These are phyloP conservation scores for Zophobas morio DNA, from an alignment of 1,140 invertebrate genomes.

Conservation along the genomic window DNA sequence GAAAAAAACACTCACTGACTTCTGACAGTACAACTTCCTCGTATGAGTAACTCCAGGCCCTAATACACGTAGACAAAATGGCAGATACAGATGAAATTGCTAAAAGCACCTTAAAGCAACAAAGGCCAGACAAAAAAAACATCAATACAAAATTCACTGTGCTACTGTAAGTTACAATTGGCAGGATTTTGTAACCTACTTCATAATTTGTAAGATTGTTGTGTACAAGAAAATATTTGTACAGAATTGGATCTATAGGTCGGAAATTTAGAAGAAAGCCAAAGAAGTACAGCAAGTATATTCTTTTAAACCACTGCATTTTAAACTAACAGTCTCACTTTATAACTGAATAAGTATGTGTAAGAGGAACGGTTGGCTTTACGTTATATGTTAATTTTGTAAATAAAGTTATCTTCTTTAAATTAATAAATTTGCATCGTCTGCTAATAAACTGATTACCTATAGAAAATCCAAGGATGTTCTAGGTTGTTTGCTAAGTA, in stretches of 20 bases:
- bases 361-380: no score
- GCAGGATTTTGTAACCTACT: constrained; percentile 8
- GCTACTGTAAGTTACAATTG: constrained; percentile 1
- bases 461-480: no score
- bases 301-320: constrained; percentile 19
- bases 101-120: neutral
- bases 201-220: neutral
- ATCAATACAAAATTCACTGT: neutral
- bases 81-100: constrained; percentile 1
- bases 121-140: constrained; percentile 1
- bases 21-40: constrained; percentile 8
- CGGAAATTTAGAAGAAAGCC: constrained; percentile 26
- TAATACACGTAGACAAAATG: neutral
- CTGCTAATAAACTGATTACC: no score
- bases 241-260: neutral
- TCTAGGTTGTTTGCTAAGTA: no score
- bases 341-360: neutral
- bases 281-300: constrained; percentile 2
- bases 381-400: no score
- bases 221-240: constrained; percentile 11
- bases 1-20: constrained; percentile 2
- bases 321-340: neutral
- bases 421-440: no score
- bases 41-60: neutral
- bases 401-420: no score